Evolutionary conservation across 2,888 invertebrate genomes (phyloP).

Genomic region (Aphodius granarius): DNA sequence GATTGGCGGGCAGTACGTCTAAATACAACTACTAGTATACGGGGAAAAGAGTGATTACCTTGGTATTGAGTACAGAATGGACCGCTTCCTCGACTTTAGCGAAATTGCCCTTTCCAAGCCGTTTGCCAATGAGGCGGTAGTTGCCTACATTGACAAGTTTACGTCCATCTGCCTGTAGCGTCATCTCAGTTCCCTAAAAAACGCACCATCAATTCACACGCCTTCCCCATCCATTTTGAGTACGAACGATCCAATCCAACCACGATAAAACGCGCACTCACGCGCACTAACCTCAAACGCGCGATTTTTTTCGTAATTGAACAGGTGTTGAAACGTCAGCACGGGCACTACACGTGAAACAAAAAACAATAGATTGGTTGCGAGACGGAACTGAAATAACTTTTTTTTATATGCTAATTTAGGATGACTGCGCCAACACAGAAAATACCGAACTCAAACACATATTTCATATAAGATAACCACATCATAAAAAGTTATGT

Average conservation of each 20-base stretch:
- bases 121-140: conserved; percentile 70
- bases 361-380: not conserved
- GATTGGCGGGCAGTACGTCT: conserved; percentile 3
- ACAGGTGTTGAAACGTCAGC: conserved; percentile 40
- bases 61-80: conserved; percentile 67
- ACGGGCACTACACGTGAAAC: conserved; percentile 1
- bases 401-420: conserved; percentile 40
- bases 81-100: conserved; percentile 74
- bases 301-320: not conserved
- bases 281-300: not conserved
- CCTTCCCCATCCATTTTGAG: not conserved
- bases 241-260: not conserved
- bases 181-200: conserved; percentile 35
- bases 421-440: conserved; percentile 28
- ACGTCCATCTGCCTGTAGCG: conserved; percentile 40
- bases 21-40: conserved; percentile 19
- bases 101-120: conserved; percentile 76
- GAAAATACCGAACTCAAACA: conserved; percentile 36
- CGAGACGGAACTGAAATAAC: not conserved
- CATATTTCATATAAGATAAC: conserved; percentile 39
- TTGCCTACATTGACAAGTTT: conserved; percentile 67
- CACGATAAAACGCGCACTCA: conserved; percentile 5
- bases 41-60: conserved; percentile 55
- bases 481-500: conserved; percentile 41
- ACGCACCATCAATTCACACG: conserved; percentile 18